Evolutionary conservation across 2,797 vertebrate genomes (phyloP), one percentile per base, ranked within the genome.

Genomic region (Meriones psammophilus): DNA sequence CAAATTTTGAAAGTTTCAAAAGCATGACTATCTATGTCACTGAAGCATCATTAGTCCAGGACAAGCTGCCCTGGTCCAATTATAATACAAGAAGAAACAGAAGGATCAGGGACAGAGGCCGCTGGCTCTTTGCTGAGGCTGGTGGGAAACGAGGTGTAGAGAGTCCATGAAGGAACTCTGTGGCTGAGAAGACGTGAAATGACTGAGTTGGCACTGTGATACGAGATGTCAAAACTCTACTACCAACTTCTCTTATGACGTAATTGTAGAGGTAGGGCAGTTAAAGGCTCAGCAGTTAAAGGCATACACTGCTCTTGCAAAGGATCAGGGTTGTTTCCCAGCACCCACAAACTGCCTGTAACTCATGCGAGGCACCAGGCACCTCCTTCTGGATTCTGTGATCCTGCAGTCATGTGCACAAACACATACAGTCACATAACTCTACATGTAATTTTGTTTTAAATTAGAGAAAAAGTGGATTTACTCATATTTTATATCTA

Each of bases 401-500:
- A 83, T 24, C 36, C 80, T 50, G 28, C 28, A 42, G 28, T 66
- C 39, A 46, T 22, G 39, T 46, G 62, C 42, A 68, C 15, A 62
- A 42, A 42, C 28, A 18, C 26, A 50, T 26, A 84, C 1, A 33
- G 15, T 28, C 28, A 30, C 39, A 68, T 18, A 50, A 6, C 66
- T 50, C 18, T 33, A 64, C 36, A 30, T 5, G 5, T 8, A 62
- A 26, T 42, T 83, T 42, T 20, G n/a, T 22, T 66, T 68, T 50
- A 66, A 68, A 85, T 85, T 46, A 66, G 26, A 85, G 77, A 62
- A 85, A 77, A 56, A 56, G 76, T 60, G 10, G 79, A 90, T 64
- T 79, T 74, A 58, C 69, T 92, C 30, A 66, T 54, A 68, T n/a
- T 18, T 83, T 89, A 60, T 18, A 77, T 66, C 93, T 89, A 81